Evolutionary conservation across 2,797 vertebrate species (phyloP).

Genomic region (Cetoscarus ocellatus): DNA sequence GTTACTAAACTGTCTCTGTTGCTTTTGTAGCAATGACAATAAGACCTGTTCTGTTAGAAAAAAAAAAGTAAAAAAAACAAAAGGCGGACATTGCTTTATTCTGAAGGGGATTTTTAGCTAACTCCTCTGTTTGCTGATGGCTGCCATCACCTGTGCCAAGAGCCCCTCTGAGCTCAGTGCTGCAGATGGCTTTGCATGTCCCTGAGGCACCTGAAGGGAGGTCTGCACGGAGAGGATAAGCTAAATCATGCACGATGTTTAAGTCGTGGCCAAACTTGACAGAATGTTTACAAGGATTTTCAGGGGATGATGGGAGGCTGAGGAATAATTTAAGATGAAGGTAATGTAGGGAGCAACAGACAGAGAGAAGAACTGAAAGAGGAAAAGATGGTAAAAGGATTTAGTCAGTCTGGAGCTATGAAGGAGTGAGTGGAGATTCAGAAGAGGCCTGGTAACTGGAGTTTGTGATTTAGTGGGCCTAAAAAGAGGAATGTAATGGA

Average conservation of each 20-base stretch:
- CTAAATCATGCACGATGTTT: slow-evolving; percentile 47
- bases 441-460: slow-evolving; percentile 10
- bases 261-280: slow-evolving; percentile 32
- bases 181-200: slow-evolving; percentile 27
- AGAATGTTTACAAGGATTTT: slow-evolving; percentile 42
- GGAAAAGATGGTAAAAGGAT: slow-evolving; percentile 37
- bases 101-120: slow-evolving; percentile 18
- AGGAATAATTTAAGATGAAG: slow-evolving; percentile 18
- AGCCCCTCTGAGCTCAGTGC: slow-evolving; percentile 17
- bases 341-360: slow-evolving; percentile 28
- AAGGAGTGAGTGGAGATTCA: slow-evolving; percentile 23
- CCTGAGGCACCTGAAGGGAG: slow-evolving; percentile 40
- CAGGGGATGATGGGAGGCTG: slow-evolving; percentile 37
- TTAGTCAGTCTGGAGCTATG: slow-evolving; percentile 32
- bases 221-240: slow-evolving; percentile 60
- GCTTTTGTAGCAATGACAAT: too few species aligned
- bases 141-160: slow-evolving; percentile 32
- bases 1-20: too few species aligned
- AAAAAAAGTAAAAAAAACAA: too few species aligned
- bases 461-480: not conserved
- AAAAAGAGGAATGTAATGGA: too few species aligned
- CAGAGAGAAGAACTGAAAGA: slow-evolving; percentile 32
- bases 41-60: too few species aligned
- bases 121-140: slow-evolving; percentile 23
- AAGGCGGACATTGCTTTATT: not conserved